Evolutionary conservation across 2,888 invertebrate genomes (phyloP), one percentile per base, ranked within the genome.

Genomic region (Phragmatobia fuliginosa): DNA sequence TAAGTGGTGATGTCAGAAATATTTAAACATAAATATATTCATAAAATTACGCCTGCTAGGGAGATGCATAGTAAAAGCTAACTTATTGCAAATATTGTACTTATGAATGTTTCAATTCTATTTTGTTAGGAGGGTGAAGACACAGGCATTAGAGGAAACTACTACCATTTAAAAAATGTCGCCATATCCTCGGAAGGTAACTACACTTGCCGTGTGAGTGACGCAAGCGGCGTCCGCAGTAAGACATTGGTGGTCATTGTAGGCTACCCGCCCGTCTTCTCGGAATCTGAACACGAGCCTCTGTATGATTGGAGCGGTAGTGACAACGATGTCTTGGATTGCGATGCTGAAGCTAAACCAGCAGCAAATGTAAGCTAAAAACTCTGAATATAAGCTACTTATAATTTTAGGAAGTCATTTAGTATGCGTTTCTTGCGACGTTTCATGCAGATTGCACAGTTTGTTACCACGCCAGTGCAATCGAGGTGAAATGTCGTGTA

Each of bases 151-250:
- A 67, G 45, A 31, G 66, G 66, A 8, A 64, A 74, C 38, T 64
- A 60, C 36, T 38, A 74, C 2, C 36, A 52, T 28, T 28, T 83
- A 33, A 10, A 16, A 1, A 33, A 74, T 0, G 75, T 74, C 28
- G 21, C 68, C 8, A 7, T 21, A 1, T 4, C 5, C 2, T 0
- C 60, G 0, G 83, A 80, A 2, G 83, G 83, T 8, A 83, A 83
- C 38, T 83, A 83, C n/a, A 82, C 79, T 1, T 83, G 83, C 16
- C 80, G 72, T 33, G 82, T 79, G 21, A 83, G 74, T 25, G 79
- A 77, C 62, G 66, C 62, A n/a, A 63, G 74, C 8, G 80, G 81
- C 10, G 32, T 72, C 1, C 18, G 62, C 7, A 79, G 79, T 64
- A 72, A 78, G 8, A 82, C 84, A 0, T 82, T 77, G 28, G 68